A percentile compares a stretch with the other conserved stretches of the same genome.
phyloP scores from a whole-genome alignment of 1,140 invertebrate genomes.

The Conus betulinus region DNA sequence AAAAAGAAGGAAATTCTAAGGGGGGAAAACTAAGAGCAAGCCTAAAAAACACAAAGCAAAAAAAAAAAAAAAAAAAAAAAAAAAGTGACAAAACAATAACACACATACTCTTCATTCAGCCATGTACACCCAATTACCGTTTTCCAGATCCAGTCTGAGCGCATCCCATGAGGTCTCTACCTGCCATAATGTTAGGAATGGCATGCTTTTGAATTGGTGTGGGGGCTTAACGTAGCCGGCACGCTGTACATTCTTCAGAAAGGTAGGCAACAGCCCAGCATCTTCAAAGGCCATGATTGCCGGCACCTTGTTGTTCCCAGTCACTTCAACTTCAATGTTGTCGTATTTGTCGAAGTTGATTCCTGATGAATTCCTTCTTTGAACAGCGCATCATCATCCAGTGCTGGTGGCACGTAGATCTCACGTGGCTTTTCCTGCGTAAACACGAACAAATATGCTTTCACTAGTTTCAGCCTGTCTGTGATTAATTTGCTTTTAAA shows the following conservation, averaged over 20 bases:
- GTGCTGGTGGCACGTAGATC: slow-evolving; percentile 84
- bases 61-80: too few species aligned
- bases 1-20: too few species aligned
- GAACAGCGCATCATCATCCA: slow-evolving; percentile 82
- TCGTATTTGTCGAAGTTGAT: slow-evolving; percentile 95
- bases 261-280: slow-evolving; percentile 81
- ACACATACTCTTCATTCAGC: not conserved
- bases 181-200: slow-evolving; percentile 87
- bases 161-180: slow-evolving; percentile 95
- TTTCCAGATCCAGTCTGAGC: slow-evolving; percentile 98
- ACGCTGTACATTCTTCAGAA: slow-evolving; percentile 87
- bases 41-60: too few species aligned
- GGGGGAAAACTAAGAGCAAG: too few species aligned
- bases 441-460: not conserved
- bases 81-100: not conserved
- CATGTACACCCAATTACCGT: slow-evolving; percentile 78
- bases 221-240: slow-evolving; percentile 94
- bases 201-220: slow-evolving; percentile 92
- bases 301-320: slow-evolving; percentile 81
- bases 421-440: slow-evolving; percentile 44
- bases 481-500: too few species aligned
- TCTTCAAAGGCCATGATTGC: slow-evolving; percentile 84
- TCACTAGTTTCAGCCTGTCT: too few species aligned
- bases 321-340: slow-evolving; percentile 86
- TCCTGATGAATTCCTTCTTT: slow-evolving; percentile 83